phyloP scores from a whole-genome alignment of 1,140 invertebrate genomes.

The Cotesia vestalis region DNA sequence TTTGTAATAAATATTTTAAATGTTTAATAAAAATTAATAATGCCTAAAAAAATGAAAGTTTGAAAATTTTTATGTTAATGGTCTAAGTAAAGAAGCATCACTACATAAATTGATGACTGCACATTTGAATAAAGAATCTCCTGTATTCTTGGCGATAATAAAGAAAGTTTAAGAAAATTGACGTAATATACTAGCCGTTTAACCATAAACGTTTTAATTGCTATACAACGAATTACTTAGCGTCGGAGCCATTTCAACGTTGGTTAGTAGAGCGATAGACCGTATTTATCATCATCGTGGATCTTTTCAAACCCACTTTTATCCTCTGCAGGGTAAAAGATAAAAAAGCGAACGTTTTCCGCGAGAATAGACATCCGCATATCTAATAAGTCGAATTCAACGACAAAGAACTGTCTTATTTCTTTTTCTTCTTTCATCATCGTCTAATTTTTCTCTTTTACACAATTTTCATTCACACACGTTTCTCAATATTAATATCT shows the following conservation, averaged over 20 bases:
- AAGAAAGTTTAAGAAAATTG: constrained; percentile 24
- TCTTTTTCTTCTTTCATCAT: constrained; percentile 25
- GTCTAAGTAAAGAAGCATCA: not conserved
- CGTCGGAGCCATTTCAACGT: constrained; percentile 51
- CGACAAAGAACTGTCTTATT: constrained; percentile 19
- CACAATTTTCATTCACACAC: constrained; percentile 13
- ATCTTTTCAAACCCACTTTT: constrained; percentile 41
- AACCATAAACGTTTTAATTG: constrained; percentile 35
- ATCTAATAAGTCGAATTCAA: constrained; percentile 26
- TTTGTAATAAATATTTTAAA: not conserved
- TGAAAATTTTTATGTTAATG: constrained; percentile 1
- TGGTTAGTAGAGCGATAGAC: constrained; percentile 54
- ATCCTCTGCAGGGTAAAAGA: constrained; percentile 22
- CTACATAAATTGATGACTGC: not conserved
- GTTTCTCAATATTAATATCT: not conserved
- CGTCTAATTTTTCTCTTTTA: constrained; percentile 21
- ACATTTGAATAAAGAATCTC: not conserved
- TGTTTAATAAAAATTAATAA: constrained; percentile 5
- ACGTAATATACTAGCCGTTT: constrained; percentile 29
- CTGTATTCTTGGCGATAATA: not conserved
- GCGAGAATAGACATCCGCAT: constrained; percentile 34
- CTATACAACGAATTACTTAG: constrained; percentile 44
- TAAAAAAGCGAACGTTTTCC: constrained; percentile 34
- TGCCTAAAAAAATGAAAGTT: constrained; percentile 11
- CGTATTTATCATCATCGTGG: constrained; percentile 45